Evolutionary conservation across 2,113 vertebrate genomes (phyloP).

Genomic region (Halcyon malimbica): DNA sequence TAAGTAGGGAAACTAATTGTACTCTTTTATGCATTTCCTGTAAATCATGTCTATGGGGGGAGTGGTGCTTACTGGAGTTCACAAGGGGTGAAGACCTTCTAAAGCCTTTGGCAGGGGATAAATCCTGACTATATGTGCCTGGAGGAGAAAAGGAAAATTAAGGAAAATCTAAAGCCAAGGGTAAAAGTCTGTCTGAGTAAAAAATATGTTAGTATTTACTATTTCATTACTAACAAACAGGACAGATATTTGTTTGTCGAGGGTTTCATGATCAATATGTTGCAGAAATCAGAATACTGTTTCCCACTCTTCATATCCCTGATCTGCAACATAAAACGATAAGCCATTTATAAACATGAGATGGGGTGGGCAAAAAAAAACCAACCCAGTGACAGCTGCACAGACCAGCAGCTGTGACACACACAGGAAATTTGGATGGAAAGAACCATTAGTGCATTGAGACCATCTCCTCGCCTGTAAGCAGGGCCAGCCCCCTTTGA

Average conservation of each 20-base stretch:
- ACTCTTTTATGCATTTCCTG: neutral
- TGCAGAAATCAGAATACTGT: neutral
- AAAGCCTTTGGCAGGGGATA: neutral
- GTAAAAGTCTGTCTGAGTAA: neutral
- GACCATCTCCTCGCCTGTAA: slow-evolving; percentile 44
- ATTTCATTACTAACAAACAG: neutral
- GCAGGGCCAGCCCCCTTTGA: slow-evolving; percentile 13
- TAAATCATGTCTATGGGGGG: neutral
- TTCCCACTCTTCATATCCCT: neutral
- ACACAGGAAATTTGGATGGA: slow-evolving; percentile 72
- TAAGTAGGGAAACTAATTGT: neutral
- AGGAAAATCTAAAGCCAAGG: neutral
- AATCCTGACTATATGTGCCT: neutral
- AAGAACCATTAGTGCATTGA: slow-evolving; percentile 71
- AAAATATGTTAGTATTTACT: neutral
- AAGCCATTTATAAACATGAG: neutral
- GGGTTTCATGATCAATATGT: neutral
- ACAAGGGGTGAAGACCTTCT: neutral
- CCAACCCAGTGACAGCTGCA: slow-evolving; percentile 54
- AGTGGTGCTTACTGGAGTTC: neutral
- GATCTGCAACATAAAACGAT: neutral
- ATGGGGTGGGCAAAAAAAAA: slow-evolving; percentile 12
- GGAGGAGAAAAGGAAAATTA: neutral
- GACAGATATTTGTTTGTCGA: neutral
- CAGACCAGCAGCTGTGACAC: slow-evolving; percentile 66